Evolutionary conservation across 2,113 vertebrate species (phyloP), one percentile per base, ranked within the genome.

Genomic region (Atrichornis clamosus): DNA sequence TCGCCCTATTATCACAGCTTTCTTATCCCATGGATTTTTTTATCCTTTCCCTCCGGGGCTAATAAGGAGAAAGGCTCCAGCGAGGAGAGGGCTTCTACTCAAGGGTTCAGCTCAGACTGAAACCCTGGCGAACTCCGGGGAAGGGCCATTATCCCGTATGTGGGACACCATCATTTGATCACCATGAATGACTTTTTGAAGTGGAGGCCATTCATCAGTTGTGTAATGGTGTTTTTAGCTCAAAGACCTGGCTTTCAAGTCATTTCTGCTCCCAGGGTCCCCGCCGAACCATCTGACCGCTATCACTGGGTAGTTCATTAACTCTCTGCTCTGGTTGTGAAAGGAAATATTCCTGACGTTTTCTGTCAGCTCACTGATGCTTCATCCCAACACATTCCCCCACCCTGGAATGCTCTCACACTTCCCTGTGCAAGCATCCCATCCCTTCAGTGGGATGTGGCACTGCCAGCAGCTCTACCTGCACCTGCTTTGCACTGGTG

Each of bases 1-100:
- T 95, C 52, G 44, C 49, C 83, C 97, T 39, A 94, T 98, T 97
- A 94, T 97, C 94, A 32, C 89, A 8, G 65, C 87, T 84, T 87
- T 81, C 65, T 60, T 33, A 50, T 14, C 74, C 80, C 32, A 26
- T 1, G 2, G 93, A 47, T 39, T 87, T 93, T 93, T 87, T 49
- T 7, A 63, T 28, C 70, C 73, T 76, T 79, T 59, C 85, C 94
- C 87, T 91, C 50, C 33, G 1, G 84, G 87, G 94, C 95, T 96
- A 60, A 84, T 68, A 92, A 70, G 94, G 91, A 96, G 93, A 69
- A 37, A 93, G 83, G 77, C 14, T 95, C 92, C 90, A 73, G 96
- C 87, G 55, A 27, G 47, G 86, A 46, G 95, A 58, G 86, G 75
- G 70, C 46, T 95, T 72, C 60, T 35, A 26, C 96, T 75, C 76